Evolutionary conservation across 2,797 vertebrate genomes (phyloP).

Genomic region (Diplodus puntazzo): DNA sequence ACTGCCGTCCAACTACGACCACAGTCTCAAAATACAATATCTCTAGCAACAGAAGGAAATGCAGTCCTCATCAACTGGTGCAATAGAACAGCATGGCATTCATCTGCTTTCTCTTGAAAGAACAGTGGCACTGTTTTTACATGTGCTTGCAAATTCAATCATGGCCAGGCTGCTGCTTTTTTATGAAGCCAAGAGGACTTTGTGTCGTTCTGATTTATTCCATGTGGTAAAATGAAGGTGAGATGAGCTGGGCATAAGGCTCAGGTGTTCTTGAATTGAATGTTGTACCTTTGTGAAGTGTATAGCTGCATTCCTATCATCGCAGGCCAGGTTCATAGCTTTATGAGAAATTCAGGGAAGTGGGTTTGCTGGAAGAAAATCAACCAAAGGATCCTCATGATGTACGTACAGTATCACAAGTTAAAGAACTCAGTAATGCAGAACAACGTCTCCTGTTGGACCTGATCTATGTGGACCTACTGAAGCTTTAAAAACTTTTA

Average conservation of each 20-base stretch:
- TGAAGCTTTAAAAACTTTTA: not conserved
- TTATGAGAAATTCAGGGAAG: not conserved
- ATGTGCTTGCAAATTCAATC: conserved; percentile 25
- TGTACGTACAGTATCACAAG: not conserved
- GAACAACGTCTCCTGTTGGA: not conserved
- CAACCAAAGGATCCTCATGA: not conserved
- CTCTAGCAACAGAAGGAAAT: not conserved
- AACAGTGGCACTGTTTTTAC: conserved; percentile 6
- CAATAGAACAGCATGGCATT: not conserved
- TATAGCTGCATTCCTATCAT: conserved; percentile 26
- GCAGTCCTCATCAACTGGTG: not conserved
- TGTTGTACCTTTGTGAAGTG: conserved; percentile 26
- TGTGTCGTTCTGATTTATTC: conserved; percentile 29
- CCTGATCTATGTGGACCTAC: not conserved
- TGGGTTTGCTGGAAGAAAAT: not conserved
- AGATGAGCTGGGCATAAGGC: conserved; percentile 23
- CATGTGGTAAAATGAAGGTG: conserved; percentile 22
- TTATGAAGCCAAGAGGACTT: conserved; percentile 29
- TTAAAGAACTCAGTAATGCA: not conserved
- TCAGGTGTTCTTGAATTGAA: conserved; percentile 37
- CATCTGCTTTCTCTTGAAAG: conserved; percentile 18
- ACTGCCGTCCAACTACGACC: not conserved
- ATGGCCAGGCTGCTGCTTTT: conserved; percentile 3
- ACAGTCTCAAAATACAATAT: conserved; percentile 24
- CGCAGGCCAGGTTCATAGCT: not conserved